Percentiles rank a stretch among this genome's conserved stretches.
Conservation (phyloP, 2,797 vertebrate genomes). For the Oreonectes daqikongensis region DNA sequence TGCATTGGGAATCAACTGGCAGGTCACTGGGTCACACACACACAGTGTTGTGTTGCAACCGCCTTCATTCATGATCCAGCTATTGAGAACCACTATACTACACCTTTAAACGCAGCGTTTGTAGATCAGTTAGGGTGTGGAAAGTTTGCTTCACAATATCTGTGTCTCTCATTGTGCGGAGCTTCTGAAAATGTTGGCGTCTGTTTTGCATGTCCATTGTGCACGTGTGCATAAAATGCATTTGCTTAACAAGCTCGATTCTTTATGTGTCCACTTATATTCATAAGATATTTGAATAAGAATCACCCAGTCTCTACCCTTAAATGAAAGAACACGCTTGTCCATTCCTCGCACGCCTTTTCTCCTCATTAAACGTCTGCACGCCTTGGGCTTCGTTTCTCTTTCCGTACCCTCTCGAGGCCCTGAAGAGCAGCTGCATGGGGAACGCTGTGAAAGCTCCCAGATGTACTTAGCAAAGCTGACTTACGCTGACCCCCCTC, state of each 20-base stretch:
- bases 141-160: background rate
- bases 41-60: background rate
- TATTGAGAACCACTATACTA: background rate
- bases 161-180: background rate
- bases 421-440: constrained; percentile 67
- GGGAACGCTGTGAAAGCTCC: constrained; percentile 64
- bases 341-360: constrained; percentile 63
- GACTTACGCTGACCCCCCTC: constrained; percentile 24
- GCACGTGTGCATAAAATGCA: background rate
- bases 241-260: constrained; percentile 17
- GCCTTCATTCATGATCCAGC: background rate
- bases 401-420: constrained; percentile 26
- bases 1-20: background rate
- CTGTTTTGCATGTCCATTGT: constrained; percentile 36
- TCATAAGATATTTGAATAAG: constrained; percentile 2
- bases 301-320: constrained; percentile 47
- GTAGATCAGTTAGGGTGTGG: background rate
- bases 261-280: background rate
- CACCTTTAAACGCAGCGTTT: background rate
- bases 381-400: constrained; percentile 28
- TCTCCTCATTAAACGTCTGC: constrained; percentile 72
- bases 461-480: constrained; percentile 62
- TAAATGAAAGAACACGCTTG: constrained; percentile 65
- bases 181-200: constrained; percentile 10
- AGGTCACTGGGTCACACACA: constrained; percentile 31